These are phyloP conservation scores for Panagrolaimus sp. DNA, from an alignment of 1,140 invertebrate species.

Conservation along the genomic window DNA sequence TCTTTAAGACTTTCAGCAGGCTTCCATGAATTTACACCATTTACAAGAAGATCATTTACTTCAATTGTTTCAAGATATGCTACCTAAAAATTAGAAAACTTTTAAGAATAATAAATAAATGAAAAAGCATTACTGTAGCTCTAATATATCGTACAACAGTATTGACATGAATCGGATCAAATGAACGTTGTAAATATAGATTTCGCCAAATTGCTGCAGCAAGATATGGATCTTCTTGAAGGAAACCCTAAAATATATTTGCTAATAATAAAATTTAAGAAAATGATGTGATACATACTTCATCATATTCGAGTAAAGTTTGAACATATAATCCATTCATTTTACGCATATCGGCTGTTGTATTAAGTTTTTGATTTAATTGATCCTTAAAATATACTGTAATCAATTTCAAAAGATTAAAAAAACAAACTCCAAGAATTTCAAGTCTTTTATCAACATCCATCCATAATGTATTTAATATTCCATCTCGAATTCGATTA, in stretches of 20 bases:
- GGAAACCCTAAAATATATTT: slow-evolving; percentile 28
- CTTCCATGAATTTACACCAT: slow-evolving; percentile 25
- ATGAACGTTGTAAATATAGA: slow-evolving; percentile 19
- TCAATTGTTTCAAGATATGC: slow-evolving; percentile 24
- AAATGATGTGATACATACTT: slow-evolving; percentile 20
- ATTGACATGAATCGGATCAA: slow-evolving; percentile 28
- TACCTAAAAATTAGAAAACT: slow-evolving; percentile 22
- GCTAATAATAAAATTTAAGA: too few species aligned
- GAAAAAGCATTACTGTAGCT: slow-evolving; percentile 24
- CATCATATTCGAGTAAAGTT: slow-evolving; percentile 38
- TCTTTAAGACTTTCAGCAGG: slow-evolving; percentile 18
- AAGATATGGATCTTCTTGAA: slow-evolving; percentile 21
- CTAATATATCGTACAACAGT: slow-evolving; percentile 31
- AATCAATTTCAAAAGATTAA: too few species aligned
- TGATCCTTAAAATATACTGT: slow-evolving; percentile 13
- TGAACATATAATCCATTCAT: slow-evolving; percentile 36
- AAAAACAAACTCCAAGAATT: slow-evolving; percentile 11
- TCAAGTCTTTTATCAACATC: slow-evolving; percentile 28
- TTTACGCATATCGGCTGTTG: slow-evolving; percentile 14
- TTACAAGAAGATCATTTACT: slow-evolving; percentile 22
- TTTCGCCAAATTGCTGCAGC: slow-evolving; percentile 34
- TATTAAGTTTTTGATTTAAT: slow-evolving; percentile 15
- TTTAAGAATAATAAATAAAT: background rate
- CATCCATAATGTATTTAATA: slow-evolving; percentile 25
- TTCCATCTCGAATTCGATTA: slow-evolving; percentile 16